phyloP scores from a whole-genome alignment of 1,140 invertebrate genomes.

The Scaptomyza pallida region DNA sequence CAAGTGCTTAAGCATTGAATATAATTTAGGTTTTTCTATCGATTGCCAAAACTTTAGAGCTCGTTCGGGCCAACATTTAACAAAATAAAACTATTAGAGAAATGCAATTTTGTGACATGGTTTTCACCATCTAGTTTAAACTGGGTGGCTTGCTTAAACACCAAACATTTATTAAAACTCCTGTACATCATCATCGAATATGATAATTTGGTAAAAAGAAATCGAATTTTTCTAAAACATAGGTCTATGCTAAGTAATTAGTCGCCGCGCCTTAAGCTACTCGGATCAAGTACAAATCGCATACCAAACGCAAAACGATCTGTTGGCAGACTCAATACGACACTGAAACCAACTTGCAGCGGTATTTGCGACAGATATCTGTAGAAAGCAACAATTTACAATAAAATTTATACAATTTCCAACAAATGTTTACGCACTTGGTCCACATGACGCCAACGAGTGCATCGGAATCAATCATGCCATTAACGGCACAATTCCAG shows the following conservation, averaged over 20 bases:
- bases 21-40: conserved; percentile 14
- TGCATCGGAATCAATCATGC: conserved; percentile 75
- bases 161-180: conserved; percentile 15
- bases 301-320: conserved; percentile 77
- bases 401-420: not conserved
- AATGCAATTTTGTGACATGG: no score
- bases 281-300: conserved; percentile 73
- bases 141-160: conserved; percentile 13
- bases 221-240: conserved; percentile 29
- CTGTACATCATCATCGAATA: conserved; percentile 6
- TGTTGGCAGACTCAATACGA: conserved; percentile 70
- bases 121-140: no score
- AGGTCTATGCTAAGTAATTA: conserved; percentile 34
- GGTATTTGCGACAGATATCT: conserved; percentile 66
- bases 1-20: conserved; percentile 27
- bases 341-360: conserved; percentile 70
- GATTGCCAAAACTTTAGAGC: not conserved
- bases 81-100: no score
- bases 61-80: not conserved
- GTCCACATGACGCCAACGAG: conserved; percentile 79
- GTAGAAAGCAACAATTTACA: not conserved
- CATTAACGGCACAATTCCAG: conserved; percentile 66
- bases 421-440: conserved; percentile 52
- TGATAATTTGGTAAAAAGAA: conserved; percentile 58
- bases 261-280: conserved; percentile 60